Evolutionary conservation across 2,797 vertebrate species (phyloP).

Genomic region (Catamblyrhynchus diadema): DNA sequence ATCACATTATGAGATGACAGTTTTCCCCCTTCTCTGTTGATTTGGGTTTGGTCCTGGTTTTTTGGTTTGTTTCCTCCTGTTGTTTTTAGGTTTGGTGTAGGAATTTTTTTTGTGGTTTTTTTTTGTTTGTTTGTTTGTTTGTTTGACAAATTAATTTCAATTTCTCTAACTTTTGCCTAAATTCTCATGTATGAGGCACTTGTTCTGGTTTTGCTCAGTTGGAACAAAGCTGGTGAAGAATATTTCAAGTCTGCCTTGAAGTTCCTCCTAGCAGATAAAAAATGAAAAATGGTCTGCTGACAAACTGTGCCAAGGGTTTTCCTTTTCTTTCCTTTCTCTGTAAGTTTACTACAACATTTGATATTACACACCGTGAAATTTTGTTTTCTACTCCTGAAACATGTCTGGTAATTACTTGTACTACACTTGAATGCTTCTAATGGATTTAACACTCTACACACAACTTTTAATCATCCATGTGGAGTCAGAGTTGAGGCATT

Average conservation of each 20-base stretch:
- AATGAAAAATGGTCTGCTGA: background rate
- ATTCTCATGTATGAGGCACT: background rate
- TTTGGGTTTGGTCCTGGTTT: background rate
- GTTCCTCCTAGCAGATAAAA: background rate
- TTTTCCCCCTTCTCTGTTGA: background rate
- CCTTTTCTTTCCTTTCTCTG: background rate
- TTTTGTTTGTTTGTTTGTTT: background rate
- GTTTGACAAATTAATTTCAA: background rate
- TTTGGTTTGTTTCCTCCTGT: background rate
- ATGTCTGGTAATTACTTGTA: background rate
- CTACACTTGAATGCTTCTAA: background rate
- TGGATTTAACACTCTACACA: background rate
- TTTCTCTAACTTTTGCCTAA: background rate
- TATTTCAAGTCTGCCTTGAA: background rate
- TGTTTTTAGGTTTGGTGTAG: background rate
- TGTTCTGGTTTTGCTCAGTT: background rate
- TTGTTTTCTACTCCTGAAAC: background rate
- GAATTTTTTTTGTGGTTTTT: rapidly evolving
- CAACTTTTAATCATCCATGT: constrained; percentile 17
- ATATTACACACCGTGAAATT: background rate
- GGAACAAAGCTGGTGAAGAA: background rate
- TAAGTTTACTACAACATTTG: background rate
- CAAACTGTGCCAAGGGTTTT: background rate
- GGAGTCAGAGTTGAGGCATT: background rate
- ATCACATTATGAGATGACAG: background rate